Base-by-base conservation (phyloP, 2,888 invertebrate genomes). In the Leistus spinibarbis region DNA sequence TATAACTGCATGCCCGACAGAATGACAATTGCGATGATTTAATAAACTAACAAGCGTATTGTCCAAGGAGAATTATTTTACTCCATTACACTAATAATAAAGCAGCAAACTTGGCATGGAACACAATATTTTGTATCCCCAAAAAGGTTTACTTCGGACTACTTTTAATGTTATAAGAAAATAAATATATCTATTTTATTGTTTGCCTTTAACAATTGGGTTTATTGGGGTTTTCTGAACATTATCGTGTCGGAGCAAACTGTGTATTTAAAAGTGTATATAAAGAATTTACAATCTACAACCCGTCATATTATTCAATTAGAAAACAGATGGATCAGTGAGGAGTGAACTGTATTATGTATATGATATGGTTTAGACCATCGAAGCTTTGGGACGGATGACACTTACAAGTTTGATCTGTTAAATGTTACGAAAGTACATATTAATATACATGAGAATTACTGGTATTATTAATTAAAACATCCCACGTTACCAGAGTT, bases 381-480 rank as follows among this genome's bases (percentile, higher is more conserved):
- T 40, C 10, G 40, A 40, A 10, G 40, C 13, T 40, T 13, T 10
- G 40, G 40, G 13, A 1, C 7, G 40, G 40, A 10, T 40, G 40
- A 40, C 40, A 40, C 13, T 40, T 40, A 10, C 1, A 40, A 3
- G 10, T 40, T 7, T 40, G 5, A 40, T 40, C 10, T 40, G 0
- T 40, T 40, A 4, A 60, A 60, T 60, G 60, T 10, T 60, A 16
- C 17, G 16, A 20, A 60, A 60, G 22, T 60, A 60, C 16, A 20
- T 54, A 3, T n/a, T n/a, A 27, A 27, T 27, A 27, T 27, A 27
- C 1, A 40, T 40, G 40, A 40, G 13, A 7, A 4, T 40, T 40
- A 40, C 40, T 3, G 16, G 16, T 19, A 22, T 73, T 73, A 67
- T 67, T 73, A 73, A 73, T 73, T 73, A 66, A 54, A 66, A 53